These are phyloP conservation scores for Berghia stephanieae DNA, from an alignment of 1,140 invertebrate species.

Conservation along the genomic window DNA sequence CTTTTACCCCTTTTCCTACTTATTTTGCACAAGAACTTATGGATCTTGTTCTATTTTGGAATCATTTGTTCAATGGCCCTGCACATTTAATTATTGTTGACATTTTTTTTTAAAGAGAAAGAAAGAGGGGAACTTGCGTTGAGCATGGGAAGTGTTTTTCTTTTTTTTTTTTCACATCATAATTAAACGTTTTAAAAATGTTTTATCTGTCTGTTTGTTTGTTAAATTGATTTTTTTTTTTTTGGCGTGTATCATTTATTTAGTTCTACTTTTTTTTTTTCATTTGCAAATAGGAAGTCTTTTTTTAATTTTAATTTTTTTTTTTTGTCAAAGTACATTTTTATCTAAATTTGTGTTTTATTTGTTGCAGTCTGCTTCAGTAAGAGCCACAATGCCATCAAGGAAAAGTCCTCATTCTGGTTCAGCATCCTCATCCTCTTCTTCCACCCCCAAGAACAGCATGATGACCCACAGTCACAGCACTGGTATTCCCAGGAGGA, in stretches of 20 bases:
- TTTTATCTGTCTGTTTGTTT: background rate
- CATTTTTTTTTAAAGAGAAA: too few relatives aligned
- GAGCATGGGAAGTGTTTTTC: too few relatives aligned
- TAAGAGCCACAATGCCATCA: slow-evolving; percentile 52
- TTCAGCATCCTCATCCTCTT: slow-evolving; percentile 46
- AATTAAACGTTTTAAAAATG: background rate
- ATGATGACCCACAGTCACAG: slow-evolving; percentile 47
- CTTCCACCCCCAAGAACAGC: slow-evolving; percentile 55
- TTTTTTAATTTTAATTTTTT: background rate
- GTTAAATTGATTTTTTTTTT: background rate
- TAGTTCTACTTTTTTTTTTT: too few relatives aligned
- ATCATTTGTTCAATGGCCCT: too few relatives aligned
- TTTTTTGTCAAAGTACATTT: background rate
- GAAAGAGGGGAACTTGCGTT: too few relatives aligned
- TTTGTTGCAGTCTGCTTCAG: too few relatives aligned
- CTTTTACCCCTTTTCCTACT: too few relatives aligned
- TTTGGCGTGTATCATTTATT: too few relatives aligned
- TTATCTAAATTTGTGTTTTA: background rate
- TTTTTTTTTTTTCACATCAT: background rate
- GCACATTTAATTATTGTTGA: too few relatives aligned
- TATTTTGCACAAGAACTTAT: too few relatives aligned
- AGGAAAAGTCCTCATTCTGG: slow-evolving; percentile 50
- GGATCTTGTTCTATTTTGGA: too few relatives aligned
- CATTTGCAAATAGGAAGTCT: too few relatives aligned
- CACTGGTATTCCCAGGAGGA: slow-evolving; percentile 54